Evolutionary conservation across 2,113 vertebrate genomes (phyloP).

Genomic region (Scopus umbretta): DNA sequence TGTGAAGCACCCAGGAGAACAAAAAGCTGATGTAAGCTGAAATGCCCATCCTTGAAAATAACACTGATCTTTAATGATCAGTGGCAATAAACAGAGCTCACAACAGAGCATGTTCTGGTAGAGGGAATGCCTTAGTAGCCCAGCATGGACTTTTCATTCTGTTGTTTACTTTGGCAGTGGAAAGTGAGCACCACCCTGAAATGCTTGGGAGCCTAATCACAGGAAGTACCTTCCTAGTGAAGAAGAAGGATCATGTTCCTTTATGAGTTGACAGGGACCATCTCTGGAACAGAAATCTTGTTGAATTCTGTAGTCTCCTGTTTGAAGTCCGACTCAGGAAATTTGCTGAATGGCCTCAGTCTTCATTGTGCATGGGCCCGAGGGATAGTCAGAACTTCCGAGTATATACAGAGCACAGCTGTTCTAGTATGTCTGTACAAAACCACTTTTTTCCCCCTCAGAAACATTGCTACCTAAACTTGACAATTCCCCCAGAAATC

Average conservation of each 20-base stretch:
- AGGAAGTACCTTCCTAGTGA: neutral
- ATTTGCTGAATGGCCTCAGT: neutral
- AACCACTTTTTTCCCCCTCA: neutral
- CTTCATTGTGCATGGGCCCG: neutral
- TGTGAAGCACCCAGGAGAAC: neutral
- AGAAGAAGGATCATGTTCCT: neutral
- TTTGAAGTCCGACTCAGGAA: neutral
- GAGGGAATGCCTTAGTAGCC: neutral
- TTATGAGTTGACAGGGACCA: neutral
- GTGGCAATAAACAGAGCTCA: neutral
- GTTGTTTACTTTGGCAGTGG: neutral
- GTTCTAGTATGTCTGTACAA: neutral
- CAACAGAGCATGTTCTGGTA: neutral
- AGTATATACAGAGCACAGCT: neutral
- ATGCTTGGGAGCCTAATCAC: conserved; percentile 28
- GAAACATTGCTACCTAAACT: neutral
- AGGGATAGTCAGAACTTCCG: neutral
- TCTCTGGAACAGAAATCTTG: neutral
- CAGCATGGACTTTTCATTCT: neutral
- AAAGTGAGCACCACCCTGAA: conserved; percentile 28
- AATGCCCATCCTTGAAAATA: neutral
- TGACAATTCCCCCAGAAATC: neutral
- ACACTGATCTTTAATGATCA: neutral
- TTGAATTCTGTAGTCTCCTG: neutral
- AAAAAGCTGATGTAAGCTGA: neutral